Percentiles rank a stretch among this genome's conserved stretches.
phyloP scores from a whole-genome alignment of 23 tunicate genomes.

The Corella eumyota region DNA sequence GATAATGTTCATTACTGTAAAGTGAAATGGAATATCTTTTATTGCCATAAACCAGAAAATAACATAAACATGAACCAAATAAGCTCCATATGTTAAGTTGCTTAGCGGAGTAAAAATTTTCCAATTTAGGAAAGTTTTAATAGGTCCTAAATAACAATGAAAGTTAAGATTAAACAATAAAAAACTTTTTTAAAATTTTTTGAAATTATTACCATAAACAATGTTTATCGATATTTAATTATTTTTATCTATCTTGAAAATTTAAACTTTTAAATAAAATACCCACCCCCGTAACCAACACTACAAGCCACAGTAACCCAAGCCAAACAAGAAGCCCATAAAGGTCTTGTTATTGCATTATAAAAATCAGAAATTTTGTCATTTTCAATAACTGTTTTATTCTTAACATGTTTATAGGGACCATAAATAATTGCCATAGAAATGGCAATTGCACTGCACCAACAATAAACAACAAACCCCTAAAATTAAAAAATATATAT shows the following conservation, averaged over 20 bases:
- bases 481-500: no score
- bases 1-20: conserved; percentile 10
- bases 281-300: conserved; percentile 84
- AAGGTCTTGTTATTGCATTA: conserved; percentile 48
- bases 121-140: conserved; percentile 30
- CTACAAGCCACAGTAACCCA: conserved; percentile 74
- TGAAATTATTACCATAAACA: no score
- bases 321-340: conserved; percentile 49
- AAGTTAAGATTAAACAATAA: no score
- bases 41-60: conserved; percentile 22
- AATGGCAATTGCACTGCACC: conserved; percentile 19
- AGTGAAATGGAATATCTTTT: conserved; percentile 26
- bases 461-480: conserved; percentile 33
- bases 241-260: no score
- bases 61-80: conserved; percentile 29
- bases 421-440: conserved; percentile 49
- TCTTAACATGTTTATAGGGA: conserved; percentile 7
- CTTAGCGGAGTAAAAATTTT: conserved; percentile 33
- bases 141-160: conserved; percentile 12
- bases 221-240: no score
- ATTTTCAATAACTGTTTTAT: conserved; percentile 8
- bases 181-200: no score
- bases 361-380: conserved; percentile 26
- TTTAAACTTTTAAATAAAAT: no score
- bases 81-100: conserved; percentile 30